Conservation (phyloP, 2,888 invertebrate genomes). For the Epistrophe grossulariae region DNA sequence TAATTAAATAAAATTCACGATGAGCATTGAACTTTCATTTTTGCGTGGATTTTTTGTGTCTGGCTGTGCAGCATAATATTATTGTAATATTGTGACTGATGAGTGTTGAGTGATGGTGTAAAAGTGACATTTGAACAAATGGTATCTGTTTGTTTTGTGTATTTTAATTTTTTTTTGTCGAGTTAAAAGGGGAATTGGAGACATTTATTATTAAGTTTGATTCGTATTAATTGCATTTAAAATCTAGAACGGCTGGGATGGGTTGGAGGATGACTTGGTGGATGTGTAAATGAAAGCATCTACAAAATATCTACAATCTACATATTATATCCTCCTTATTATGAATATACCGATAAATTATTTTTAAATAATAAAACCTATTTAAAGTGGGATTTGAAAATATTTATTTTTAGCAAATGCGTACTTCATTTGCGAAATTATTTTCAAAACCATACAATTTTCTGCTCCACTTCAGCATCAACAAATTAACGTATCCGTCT, state of each 20-base stretch:
- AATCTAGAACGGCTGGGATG: neutral
- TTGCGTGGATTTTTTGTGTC: constrained; percentile 43
- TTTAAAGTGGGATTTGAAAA: neutral
- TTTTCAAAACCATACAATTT: neutral
- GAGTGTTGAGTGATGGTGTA: constrained; percentile 48
- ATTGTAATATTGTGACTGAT: constrained; percentile 24
- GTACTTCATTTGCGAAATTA: neutral
- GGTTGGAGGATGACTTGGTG: neutral
- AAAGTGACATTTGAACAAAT: constrained; percentile 54
- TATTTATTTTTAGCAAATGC: neutral
- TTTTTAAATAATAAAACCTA: neutral
- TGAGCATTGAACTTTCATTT: constrained; percentile 74
- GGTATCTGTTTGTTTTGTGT: constrained; percentile 25
- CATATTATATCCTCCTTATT: too few relatives aligned
- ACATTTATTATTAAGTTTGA: neutral
- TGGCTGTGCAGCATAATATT: constrained; percentile 21
- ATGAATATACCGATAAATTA: too few relatives aligned
- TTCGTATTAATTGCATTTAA: neutral
- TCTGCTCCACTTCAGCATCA: neutral
- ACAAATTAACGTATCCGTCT: neutral
- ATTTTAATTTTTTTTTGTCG: neutral
- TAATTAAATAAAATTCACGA: constrained; percentile 76
- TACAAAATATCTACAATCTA: too few relatives aligned
- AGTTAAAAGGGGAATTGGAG: neutral
- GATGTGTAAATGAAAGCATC: too few relatives aligned